Evolutionary conservation across 2,797 vertebrate species (phyloP), one percentile per base, ranked within the genome.

Genomic region (Linurgus olivaceus): DNA sequence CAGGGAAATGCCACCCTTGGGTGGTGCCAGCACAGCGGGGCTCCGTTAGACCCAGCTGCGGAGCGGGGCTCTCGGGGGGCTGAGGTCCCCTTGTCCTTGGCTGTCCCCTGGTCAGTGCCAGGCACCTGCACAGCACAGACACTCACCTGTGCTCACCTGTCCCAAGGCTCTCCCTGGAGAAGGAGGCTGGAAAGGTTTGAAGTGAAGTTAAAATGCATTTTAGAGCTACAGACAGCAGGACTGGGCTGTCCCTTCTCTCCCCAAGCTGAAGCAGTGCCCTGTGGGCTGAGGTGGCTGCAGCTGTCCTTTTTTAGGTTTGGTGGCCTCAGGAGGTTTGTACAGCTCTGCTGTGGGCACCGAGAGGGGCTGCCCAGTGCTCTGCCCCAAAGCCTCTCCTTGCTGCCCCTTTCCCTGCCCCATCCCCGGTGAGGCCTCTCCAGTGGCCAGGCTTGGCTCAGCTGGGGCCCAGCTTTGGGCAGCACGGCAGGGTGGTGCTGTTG

Each of bases 81-180:
- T 40, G 29, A 1, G 2, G 24, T 11, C 11, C 58, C 74, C 52
- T 35, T 1, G 0, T 1, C 1, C 17, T 31, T n/a, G 0, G 1
- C 35, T 45, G 6, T n/a, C 10, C 59, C 55, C 15, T 18, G 21
- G 1, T 10, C 0, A 0, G 29, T 7, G 37, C 29, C 13, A 4
- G 57, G 14, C 35, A 5, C 18, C 3, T 2, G 23, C 5, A 5
- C 55, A 11, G 38, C 38, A 38, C 13, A 38, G 11, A 11, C 21
- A 17, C 15, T 37, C 37, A 37, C 37, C 37, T 24, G n/a, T 17
- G 23, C 54, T 35, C 40, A 0, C 50, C 58, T 68, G 58, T 14
- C 11, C 71, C 28, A 1, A 0, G 15, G 52, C 44, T 50, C 48
- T 76, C 25, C 28, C 23, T 6, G 25, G 9, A 29, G 20, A 51